phyloP scores from a whole-genome alignment of 2,888 invertebrate genomes.

The Heliconius aoede region DNA sequence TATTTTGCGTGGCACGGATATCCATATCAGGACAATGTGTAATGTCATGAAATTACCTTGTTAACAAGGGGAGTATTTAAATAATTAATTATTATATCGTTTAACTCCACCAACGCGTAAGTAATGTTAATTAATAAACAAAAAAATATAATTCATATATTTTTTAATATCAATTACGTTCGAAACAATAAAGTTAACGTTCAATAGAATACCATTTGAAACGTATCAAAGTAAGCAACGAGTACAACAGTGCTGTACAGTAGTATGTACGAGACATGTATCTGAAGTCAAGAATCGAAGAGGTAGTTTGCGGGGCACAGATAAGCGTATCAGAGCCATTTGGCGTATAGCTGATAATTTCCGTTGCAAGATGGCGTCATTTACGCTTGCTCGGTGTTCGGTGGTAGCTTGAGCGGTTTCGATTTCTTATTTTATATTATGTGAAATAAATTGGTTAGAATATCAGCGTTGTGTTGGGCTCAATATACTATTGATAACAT shows the following conservation, averaged over 20 bases:
- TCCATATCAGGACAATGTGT: slow-evolving; percentile 43
- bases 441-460: background rate
- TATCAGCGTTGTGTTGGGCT: too few species aligned
- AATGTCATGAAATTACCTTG: too few species aligned
- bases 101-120: background rate
- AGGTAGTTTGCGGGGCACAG: slow-evolving; percentile 45
- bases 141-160: background rate
- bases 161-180: background rate
- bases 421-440: background rate
- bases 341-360: slow-evolving; percentile 53
- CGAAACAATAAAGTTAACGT: background rate
- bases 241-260: slow-evolving; percentile 5
- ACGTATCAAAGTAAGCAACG: slow-evolving; percentile 18
- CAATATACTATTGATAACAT: too few species aligned
- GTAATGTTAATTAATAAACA: background rate
- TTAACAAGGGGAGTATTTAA: too few species aligned
- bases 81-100: background rate
- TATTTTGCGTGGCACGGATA: slow-evolving; percentile 48
- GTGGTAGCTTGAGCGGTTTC: slow-evolving; percentile 10
- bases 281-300: slow-evolving; percentile 45
- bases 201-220: slow-evolving; percentile 8
- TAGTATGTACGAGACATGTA: slow-evolving; percentile 4
- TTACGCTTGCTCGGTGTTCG: slow-evolving; percentile 37
- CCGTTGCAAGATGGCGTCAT: slow-evolving; percentile 52
- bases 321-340: slow-evolving; percentile 51